Base-by-base conservation (phyloP, 2,113 vertebrate species). In the Cinclus mexicanus region DNA sequence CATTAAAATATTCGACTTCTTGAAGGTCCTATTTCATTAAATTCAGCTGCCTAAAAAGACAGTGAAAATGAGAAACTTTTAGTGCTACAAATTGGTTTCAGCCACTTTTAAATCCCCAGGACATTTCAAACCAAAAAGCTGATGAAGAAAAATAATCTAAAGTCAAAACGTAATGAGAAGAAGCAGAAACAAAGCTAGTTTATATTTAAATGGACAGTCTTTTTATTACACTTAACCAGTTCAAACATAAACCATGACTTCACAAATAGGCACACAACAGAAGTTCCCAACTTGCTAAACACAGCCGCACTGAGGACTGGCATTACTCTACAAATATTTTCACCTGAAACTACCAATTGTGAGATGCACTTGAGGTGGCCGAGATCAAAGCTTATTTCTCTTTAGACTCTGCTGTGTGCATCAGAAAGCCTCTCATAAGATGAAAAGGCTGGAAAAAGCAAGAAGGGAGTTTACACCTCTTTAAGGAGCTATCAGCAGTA, bases 361-460 rank as follows among this genome's bases (percentile, higher is more conserved):
- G 80, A 86, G 69, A 89, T 74, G 61, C 82, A 81, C 68, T 90
- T 88, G 72, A 90, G 88, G 85, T 92, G 85, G 31, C 85, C 87
- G 47, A 92, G 60, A 94, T 90, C 64, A 95, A 94, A 94, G 90
- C 60, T 56, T 19, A 14, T 61, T 90, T 89, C 80, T 60, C 76
- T 81, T 83, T 24, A 68, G 75, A 52, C 50, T 79, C 25, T 0
- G 4, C 53, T 5, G n/a, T 20, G 53, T 42, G 42, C 23, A 39
- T 52, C 3, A 9, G 24, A 41, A 89, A 85, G 67, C 57, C 33
- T 94, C 88, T 95, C 47, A 0, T 3, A 4, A 87, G 95, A 96
- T 93, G 87, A 95, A 95, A 96, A 96, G 83, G 52, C 19, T 22
- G 39, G 63, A 15, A 83, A 55, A 88, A 55, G 79, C 75, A 94